Conservation (phyloP, 2,113 vertebrate genomes). For the Myiagra hebetior region DNA sequence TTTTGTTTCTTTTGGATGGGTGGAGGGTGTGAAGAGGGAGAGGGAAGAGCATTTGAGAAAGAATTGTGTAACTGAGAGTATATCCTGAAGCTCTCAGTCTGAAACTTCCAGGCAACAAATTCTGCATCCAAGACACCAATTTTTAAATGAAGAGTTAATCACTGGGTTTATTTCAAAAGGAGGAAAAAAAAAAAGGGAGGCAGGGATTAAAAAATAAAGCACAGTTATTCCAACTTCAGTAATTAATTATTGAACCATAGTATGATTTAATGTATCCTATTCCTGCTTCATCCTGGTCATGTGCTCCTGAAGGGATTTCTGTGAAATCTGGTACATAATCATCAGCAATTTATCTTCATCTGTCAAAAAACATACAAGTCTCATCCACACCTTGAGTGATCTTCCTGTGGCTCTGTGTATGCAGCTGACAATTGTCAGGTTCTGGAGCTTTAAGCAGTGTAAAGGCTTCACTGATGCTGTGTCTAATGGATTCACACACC, state of each 20-base stretch:
- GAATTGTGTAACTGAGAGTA: background rate
- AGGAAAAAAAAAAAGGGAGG: no score
- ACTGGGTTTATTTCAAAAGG: background rate
- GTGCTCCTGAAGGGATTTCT: background rate
- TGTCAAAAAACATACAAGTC: background rate
- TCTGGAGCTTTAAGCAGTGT: background rate
- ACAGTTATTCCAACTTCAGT: background rate
- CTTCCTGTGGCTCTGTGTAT: background rate
- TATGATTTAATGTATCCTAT: background rate
- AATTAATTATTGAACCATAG: background rate
- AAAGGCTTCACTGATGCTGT: background rate
- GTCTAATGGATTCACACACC: background rate
- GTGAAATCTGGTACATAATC: background rate
- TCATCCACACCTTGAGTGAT: background rate
- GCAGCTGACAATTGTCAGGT: background rate
- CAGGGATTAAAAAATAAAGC: no score
- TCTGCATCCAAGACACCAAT: background rate
- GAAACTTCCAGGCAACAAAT: background rate
- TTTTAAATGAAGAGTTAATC: background rate
- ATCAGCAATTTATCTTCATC: background rate
- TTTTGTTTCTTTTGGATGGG: background rate
- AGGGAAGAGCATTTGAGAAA: background rate
- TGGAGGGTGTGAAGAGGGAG: background rate
- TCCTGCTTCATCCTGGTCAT: background rate
- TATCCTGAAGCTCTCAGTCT: background rate